A percentile compares a stretch with the other conserved stretches of the same genome.
Evolutionary conservation across 2,113 vertebrate genomes (phyloP).

Genomic region (Loxodonta africana): DNA sequence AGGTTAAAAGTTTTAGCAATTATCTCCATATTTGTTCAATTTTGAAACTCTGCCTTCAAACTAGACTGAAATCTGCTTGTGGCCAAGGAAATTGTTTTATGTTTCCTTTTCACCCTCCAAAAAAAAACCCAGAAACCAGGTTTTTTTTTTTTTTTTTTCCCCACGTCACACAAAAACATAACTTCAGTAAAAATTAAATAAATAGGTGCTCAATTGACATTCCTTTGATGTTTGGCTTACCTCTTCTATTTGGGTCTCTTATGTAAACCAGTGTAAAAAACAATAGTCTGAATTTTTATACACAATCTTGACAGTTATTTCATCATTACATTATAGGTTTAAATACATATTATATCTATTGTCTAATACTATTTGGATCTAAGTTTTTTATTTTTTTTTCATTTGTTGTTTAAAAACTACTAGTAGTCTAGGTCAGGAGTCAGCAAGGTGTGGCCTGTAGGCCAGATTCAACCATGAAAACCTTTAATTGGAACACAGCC

Average conservation of each 20-base stretch:
- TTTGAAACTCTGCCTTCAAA: slow-evolving; percentile 15
- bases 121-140: no score
- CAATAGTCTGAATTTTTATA: background rate
- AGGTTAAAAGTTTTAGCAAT: background rate
- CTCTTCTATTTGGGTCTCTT: background rate
- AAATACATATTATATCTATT: background rate
- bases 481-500: background rate
- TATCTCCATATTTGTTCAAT: background rate
- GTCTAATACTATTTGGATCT: background rate
- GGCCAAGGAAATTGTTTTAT: background rate
- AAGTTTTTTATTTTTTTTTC: background rate
- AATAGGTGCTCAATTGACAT: background rate
- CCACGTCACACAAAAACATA: background rate
- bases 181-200: background rate
- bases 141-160: no score
- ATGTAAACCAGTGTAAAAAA: background rate
- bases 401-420: slow-evolving; percentile 21
- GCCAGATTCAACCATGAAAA: background rate
- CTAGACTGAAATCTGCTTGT: background rate
- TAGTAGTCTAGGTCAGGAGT: background rate
- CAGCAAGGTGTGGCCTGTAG: no score
- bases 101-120: background rate
- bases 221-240: background rate
- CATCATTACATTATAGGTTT: background rate
- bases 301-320: background rate